These are phyloP conservation scores for Doris montereyensis DNA, from an alignment of 2,888 invertebrate genomes.

Conservation along the genomic window DNA sequence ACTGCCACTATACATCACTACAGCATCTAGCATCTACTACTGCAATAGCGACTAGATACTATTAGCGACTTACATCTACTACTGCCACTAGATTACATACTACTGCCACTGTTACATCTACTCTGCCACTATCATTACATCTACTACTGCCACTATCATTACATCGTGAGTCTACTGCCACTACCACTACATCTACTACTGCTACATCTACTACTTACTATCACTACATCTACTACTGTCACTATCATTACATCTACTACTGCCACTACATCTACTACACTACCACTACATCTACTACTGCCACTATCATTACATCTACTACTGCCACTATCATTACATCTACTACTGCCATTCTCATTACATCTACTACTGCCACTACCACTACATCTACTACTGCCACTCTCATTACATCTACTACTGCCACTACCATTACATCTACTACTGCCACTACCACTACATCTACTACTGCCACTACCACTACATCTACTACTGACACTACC, in stretches of 20 bases:
- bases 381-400: background rate
- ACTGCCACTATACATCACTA: background rate
- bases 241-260: background rate
- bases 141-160: background rate
- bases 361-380: constrained; percentile 10
- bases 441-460: constrained; percentile 2
- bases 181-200: background rate
- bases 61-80: background rate
- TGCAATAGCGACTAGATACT: background rate
- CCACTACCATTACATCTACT: constrained; percentile 17
- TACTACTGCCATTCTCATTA: constrained; percentile 4
- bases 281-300: background rate
- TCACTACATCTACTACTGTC: background rate
- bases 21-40: background rate
- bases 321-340: constrained; percentile 8
- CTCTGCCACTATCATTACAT: background rate
- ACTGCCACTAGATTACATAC: background rate
- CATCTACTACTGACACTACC: constrained; percentile 5
- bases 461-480: constrained; percentile 24
- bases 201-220: background rate
- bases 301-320: background rate
- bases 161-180: background rate
- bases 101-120: background rate
- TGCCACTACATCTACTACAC: background rate
- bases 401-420: constrained; percentile 12